Percentiles rank a stretch among this genome's conserved stretches.
Evolutionary conservation across 2,888 invertebrate genomes (phyloP).

Genomic region (Colostygia pectinataria): DNA sequence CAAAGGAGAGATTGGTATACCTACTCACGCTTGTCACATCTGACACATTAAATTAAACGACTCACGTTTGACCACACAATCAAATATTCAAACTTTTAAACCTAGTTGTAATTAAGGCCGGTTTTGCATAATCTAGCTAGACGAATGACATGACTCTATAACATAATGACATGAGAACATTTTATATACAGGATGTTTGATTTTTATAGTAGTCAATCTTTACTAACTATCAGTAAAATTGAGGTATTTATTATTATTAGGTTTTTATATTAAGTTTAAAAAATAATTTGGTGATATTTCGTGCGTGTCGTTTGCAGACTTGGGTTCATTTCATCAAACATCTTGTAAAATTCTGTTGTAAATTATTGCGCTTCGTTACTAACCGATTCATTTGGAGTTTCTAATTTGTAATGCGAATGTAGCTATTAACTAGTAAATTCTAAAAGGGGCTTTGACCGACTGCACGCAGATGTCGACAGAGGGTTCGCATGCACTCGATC

Average conservation of each 20-base stretch:
- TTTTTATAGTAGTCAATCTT: slow-evolving; percentile 49
- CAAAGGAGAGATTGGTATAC: background rate
- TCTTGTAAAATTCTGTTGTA: slow-evolving; percentile 54
- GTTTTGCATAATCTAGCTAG: slow-evolving; percentile 79
- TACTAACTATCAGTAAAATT: slow-evolving; percentile 54
- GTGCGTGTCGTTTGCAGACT: slow-evolving; percentile 42
- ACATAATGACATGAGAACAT: slow-evolving; percentile 51
- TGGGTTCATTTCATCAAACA: slow-evolving; percentile 64
- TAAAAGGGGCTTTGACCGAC: slow-evolving; percentile 65
- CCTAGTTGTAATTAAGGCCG: slow-evolving; percentile 72
- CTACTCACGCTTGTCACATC: slow-evolving; percentile 24
- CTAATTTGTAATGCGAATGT: slow-evolving; percentile 70
- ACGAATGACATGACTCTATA: slow-evolving; percentile 61
- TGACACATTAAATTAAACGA: slow-evolving; percentile 12
- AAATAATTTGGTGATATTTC: slow-evolving; percentile 47
- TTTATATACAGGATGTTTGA: slow-evolving; percentile 77
- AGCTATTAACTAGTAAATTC: slow-evolving; percentile 76
- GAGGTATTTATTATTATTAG: slow-evolving; percentile 55
- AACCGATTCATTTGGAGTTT: slow-evolving; percentile 52
- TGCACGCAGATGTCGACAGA: slow-evolving; percentile 40
- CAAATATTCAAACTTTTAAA: slow-evolving; percentile 51
- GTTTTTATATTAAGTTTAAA: slow-evolving; percentile 41
- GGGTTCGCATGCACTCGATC: slow-evolving; percentile 48
- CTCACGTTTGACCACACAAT: slow-evolving; percentile 42
- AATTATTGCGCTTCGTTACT: slow-evolving; percentile 57